Evolutionary conservation across 2,888 invertebrate species (phyloP).

Genomic region (Thera britannica): DNA sequence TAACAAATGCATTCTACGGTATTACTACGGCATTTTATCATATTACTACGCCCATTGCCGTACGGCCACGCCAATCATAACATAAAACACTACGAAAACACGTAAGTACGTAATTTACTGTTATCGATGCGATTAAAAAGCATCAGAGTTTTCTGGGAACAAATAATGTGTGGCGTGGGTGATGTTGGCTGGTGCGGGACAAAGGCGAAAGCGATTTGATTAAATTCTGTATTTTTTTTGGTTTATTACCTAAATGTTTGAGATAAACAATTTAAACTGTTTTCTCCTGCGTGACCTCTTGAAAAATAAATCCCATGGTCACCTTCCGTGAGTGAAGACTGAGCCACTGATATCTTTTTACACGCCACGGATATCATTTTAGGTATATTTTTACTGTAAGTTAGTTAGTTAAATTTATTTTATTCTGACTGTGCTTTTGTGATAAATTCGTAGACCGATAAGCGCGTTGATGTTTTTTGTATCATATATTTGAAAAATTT

Average conservation of each 20-base stretch:
- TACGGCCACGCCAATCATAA: constrained; percentile 50
- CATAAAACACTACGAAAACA: constrained; percentile 51
- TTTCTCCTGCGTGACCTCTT: no score
- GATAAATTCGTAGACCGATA: not conserved
- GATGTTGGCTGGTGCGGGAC: constrained; percentile 39
- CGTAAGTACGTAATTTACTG: constrained; percentile 63
- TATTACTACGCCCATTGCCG: constrained; percentile 19
- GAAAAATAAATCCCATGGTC: no score
- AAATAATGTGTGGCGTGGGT: constrained; percentile 72
- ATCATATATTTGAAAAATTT: not conserved
- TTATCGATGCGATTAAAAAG: constrained; percentile 68
- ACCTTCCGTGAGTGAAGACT: no score
- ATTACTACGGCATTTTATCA: constrained; percentile 34
- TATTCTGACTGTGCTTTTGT: not conserved
- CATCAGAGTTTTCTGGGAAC: constrained; percentile 73
- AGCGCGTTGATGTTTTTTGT: constrained; percentile 8
- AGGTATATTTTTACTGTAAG: no score
- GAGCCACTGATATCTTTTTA: no score
- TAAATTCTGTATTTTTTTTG: no score
- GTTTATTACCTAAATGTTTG: no score
- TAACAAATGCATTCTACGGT: constrained; percentile 25
- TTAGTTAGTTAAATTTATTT: not conserved
- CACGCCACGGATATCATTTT: no score
- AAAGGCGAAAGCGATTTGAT: constrained; percentile 26
- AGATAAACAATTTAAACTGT: no score